A percentile compares a stretch with the other conserved stretches of the same genome.
These are phyloP conservation scores for Lordiphosa fenestrarum DNA, from an alignment of 2,888 invertebrate genomes.

Conservation along the genomic window DNA sequence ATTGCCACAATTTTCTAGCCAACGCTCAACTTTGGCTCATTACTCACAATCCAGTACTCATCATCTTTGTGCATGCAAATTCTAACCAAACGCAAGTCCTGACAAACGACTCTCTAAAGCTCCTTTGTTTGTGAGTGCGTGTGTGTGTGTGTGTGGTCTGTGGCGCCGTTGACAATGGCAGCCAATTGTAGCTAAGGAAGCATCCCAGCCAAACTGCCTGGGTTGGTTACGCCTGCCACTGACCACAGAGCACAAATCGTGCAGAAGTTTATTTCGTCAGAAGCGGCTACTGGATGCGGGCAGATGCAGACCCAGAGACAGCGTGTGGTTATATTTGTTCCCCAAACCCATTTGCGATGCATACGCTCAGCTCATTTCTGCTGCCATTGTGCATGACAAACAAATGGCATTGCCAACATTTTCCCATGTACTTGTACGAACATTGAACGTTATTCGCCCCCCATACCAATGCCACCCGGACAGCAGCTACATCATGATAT, in stretches of 20 bases:
- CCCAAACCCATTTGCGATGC: conserved; percentile 32
- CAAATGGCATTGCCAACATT: conserved; percentile 43
- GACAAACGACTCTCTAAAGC: conserved; percentile 15
- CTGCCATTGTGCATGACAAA: conserved; percentile 49
- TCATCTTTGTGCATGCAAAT: conserved; percentile 29
- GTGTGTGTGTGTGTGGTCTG: conserved; percentile 44
- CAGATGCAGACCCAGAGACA: conserved; percentile 6
- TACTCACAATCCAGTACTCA: neutral
- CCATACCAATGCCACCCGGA: neutral
- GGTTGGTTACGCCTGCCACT: conserved; percentile 27
- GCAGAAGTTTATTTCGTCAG: conserved; percentile 42
- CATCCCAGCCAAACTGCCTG: neutral
- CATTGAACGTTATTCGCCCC: conserved; percentile 5
- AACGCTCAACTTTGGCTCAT: conserved; percentile 1
- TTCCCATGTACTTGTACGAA: conserved; percentile 5
- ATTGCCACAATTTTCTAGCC: neutral
- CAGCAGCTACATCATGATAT: conserved; percentile 4
- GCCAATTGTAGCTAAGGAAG: conserved; percentile 40
- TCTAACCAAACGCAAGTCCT: conserved; percentile 7
- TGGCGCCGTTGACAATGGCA: conserved; percentile 53
- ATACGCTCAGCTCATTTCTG: conserved; percentile 33
- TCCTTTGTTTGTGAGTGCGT: conserved; percentile 9
- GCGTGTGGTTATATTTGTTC: conserved; percentile 20
- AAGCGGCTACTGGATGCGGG: conserved; percentile 29
- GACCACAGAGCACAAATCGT: conserved; percentile 52